A percentile compares a stretch with the other conserved stretches of the same genome.
phyloP scores from a whole-genome alignment of 2,888 invertebrate genomes.

The Nephrotoma guestfalica region DNA sequence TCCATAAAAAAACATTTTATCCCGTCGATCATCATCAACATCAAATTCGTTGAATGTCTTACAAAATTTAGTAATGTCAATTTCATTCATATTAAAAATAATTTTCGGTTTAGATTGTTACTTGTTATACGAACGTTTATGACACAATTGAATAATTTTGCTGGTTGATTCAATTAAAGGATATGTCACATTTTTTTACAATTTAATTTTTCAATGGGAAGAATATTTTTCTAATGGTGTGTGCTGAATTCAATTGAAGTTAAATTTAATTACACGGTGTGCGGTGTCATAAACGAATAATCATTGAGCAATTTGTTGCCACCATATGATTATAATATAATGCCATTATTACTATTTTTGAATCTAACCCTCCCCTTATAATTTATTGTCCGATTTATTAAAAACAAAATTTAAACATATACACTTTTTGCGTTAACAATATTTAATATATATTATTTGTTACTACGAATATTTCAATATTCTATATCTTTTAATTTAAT shows the following conservation, averaged over 20 bases:
- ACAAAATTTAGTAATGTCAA: slow-evolving; percentile 1
- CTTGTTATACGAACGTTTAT: neutral
- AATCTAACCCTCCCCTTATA: too few species aligned
- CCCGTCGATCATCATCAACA: slow-evolving; percentile 4
- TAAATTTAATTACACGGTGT: neutral
- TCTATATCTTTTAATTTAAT: too few species aligned
- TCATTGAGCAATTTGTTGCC: neutral
- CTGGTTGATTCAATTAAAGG: neutral
- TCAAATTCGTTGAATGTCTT: neutral
- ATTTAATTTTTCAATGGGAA: neutral
- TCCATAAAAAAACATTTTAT: neutral
- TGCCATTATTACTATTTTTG: too few species aligned
- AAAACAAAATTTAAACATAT: too few species aligned
- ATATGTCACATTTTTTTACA: neutral
- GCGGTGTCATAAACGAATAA: neutral
- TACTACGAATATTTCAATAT: too few species aligned
- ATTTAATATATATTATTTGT: too few species aligned
- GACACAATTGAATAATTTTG: neutral
- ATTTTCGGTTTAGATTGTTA: neutral
- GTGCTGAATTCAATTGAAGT: neutral
- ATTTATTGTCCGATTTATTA: too few species aligned
- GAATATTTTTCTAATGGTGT: neutral
- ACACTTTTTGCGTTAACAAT: too few species aligned
- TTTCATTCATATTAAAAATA: slow-evolving; percentile 1
- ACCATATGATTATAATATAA: neutral